Conservation (phyloP, 1,140 invertebrate genomes). For the Rhizoglyphus robini region DNA sequence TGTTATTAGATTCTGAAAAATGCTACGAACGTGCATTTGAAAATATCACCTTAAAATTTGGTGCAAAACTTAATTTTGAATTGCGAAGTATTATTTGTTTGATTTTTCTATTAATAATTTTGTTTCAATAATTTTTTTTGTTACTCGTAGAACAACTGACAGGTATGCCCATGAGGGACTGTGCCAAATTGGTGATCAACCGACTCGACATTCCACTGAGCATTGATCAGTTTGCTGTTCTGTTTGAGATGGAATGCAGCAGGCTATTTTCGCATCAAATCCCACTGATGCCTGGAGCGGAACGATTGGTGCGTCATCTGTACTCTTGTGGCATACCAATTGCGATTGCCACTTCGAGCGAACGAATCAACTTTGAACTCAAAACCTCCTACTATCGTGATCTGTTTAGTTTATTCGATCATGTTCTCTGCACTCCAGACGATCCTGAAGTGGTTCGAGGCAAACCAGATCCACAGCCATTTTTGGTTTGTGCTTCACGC, state of each 20-base stretch:
- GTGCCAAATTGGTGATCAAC: neutral
- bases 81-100: neutral
- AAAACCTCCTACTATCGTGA: constrained; percentile 14
- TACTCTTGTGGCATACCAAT: constrained; percentile 19
- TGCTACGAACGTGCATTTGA: neutral
- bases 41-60: neutral
- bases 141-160: neutral
- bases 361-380: neutral
- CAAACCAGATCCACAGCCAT: constrained; percentile 24
- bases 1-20: constrained; percentile 12
- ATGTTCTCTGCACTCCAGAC: constrained; percentile 17
- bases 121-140: neutral
- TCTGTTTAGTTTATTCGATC: constrained; percentile 21
- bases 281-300: constrained; percentile 22
- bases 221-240: neutral
- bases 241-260: neutral
- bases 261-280: constrained; percentile 15
- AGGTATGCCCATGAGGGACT: neutral
- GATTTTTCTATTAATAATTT: neutral
- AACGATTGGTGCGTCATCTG: constrained; percentile 21
- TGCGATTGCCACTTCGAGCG: constrained; percentile 19
- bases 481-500: constrained; percentile 15
- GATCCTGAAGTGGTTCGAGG: constrained; percentile 23
- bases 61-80: neutral
- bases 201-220: constrained; percentile 10